Conservation (phyloP, 2,797 vertebrate species). For the Silurus lanzhouensis region DNA sequence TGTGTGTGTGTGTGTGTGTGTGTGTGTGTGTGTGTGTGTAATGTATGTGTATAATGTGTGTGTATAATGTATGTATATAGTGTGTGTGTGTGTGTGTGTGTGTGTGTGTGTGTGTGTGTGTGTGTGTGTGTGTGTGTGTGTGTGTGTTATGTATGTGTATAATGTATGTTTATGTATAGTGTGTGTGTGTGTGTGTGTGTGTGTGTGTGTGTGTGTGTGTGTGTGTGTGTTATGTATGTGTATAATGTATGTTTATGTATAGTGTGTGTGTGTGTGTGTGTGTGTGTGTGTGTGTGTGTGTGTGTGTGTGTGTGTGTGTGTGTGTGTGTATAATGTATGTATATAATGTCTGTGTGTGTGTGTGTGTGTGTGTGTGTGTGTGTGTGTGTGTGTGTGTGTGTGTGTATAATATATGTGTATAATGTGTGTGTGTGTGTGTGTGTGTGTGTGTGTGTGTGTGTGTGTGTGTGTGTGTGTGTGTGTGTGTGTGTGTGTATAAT, state of each 20-base stretch:
- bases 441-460: too few relatives aligned
- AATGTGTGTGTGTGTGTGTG: neutral
- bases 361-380: too few relatives aligned
- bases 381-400: neutral
- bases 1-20: neutral
- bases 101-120: neutral
- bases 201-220: neutral
- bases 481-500: neutral
- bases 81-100: neutral
- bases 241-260: too few relatives aligned
- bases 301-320: too few relatives aligned
- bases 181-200: neutral
- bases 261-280: too few relatives aligned
- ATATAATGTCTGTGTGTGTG: too few relatives aligned
- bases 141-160: neutral
- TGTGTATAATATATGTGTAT: too few relatives aligned
- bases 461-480: too few relatives aligned
- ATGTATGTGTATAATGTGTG: neutral
- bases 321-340: too few relatives aligned
- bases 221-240: too few relatives aligned
- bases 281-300: too few relatives aligned
- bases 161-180: neutral
- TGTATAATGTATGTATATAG: neutral
- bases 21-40: neutral
- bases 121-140: neutral